A percentile compares a stretch with the other conserved stretches of the same genome.
Evolutionary conservation across 1,140 invertebrate species (phyloP).

Genomic region (Pseudomyrmex sp.): DNA sequence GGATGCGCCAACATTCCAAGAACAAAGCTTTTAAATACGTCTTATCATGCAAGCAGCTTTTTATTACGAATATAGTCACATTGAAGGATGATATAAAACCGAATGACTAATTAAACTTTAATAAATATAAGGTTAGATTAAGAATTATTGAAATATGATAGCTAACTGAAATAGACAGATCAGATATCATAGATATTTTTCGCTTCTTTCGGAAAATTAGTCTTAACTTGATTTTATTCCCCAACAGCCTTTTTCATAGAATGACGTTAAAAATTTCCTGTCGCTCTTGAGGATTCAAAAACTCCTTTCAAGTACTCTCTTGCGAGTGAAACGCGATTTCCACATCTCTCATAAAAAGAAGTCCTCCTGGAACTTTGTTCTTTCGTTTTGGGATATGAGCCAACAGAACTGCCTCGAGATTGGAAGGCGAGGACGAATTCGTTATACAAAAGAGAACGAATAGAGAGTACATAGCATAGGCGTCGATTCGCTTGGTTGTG

Average conservation of each 20-base stretch:
- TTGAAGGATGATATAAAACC: background rate
- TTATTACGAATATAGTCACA: constrained; percentile 25
- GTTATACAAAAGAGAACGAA: background rate
- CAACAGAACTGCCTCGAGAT: background rate
- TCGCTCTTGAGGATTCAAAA: constrained; percentile 1
- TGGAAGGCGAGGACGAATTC: constrained; percentile 22
- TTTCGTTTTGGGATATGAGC: constrained; percentile 28
- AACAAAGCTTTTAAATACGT: constrained; percentile 60
- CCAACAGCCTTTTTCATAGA: background rate
- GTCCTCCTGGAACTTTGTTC: constrained; percentile 16
- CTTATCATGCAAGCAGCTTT: constrained; percentile 49
- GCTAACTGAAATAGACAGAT: too few relatives aligned
- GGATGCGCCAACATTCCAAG: constrained; percentile 55
- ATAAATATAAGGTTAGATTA: too few relatives aligned
- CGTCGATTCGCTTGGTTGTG: constrained; percentile 56
- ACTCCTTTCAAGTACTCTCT: background rate
- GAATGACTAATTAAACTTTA: constrained; percentile 22
- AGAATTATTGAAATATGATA: too few relatives aligned
- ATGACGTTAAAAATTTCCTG: background rate
- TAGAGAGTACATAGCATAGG: constrained; percentile 9
- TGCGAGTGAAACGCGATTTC: constrained; percentile 9
- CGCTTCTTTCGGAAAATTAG: background rate
- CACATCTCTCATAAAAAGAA: constrained; percentile 39
- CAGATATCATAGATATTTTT: too few relatives aligned
- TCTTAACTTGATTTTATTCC: background rate